A percentile compares a stretch with the other conserved stretches of the same genome.
Evolutionary conservation across 2,888 invertebrate genomes (phyloP).

Genomic region (Drosophila percnosoma): DNA sequence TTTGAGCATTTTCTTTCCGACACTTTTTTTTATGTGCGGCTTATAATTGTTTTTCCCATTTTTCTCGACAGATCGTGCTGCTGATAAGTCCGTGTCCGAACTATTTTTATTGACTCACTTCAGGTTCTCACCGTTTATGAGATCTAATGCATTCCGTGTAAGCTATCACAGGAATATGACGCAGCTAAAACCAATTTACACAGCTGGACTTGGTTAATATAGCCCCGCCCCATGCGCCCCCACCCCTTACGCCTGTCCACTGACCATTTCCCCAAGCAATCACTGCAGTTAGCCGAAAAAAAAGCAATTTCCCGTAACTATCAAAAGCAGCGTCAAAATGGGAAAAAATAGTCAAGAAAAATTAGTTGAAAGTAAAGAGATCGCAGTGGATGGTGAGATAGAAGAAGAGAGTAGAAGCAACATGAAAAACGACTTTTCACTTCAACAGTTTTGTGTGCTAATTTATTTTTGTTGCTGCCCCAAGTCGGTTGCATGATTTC

Average conservation of each 20-base stretch:
- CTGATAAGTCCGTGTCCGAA: constrained; percentile 29
- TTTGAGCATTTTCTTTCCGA: constrained; percentile 32
- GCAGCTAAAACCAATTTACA: constrained; percentile 55
- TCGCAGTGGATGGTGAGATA: constrained; percentile 19
- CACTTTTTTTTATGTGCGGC: constrained; percentile 5
- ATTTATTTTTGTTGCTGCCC: constrained; percentile 68
- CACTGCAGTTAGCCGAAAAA: constrained; percentile 46
- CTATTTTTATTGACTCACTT: constrained; percentile 31
- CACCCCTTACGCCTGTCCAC: neutral
- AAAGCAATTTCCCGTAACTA: constrained; percentile 66
- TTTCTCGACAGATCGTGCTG: constrained; percentile 39
- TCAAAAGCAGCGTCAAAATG: constrained; percentile 51
- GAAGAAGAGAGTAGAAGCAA: constrained; percentile 33
- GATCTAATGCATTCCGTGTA: constrained; percentile 30
- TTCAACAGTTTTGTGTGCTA: constrained; percentile 80
- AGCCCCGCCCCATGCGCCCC: neutral
- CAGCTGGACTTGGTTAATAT: constrained; percentile 47
- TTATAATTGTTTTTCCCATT: constrained; percentile 23
- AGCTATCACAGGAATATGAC: constrained; percentile 40
- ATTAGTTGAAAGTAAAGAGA: constrained; percentile 62
- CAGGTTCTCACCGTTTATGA: constrained; percentile 25
- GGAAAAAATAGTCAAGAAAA: constrained; percentile 39
- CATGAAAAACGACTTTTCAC: constrained; percentile 79
- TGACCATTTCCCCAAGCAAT: constrained; percentile 38
- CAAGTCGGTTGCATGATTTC: constrained; percentile 52